A percentile compares a stretch with the other conserved stretches of the same genome.
These are phyloP conservation scores for Geopemphigus sp. DNA, from an alignment of 1,140 invertebrate genomes.

Conservation along the genomic window DNA sequence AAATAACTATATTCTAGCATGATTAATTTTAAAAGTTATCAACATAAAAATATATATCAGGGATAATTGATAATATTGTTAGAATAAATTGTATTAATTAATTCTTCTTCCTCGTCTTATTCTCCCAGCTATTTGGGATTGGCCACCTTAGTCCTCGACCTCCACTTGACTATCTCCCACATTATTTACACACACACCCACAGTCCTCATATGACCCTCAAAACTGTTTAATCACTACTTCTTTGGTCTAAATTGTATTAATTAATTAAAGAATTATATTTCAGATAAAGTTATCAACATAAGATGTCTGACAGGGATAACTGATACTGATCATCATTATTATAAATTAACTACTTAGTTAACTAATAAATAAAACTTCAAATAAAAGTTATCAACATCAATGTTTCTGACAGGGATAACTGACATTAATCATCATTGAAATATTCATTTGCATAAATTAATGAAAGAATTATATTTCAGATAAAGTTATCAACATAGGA, in stretches of 20 bases:
- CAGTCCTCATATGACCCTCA: no score
- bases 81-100: no score
- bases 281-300: constrained; percentile 15
- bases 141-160: no score
- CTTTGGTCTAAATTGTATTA: no score
- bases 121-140: no score
- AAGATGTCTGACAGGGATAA: constrained; percentile 28
- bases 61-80: constrained; percentile 1
- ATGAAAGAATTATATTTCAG: background rate
- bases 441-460: no score
- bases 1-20: no score
- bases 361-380: background rate
- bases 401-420: constrained; percentile 34
- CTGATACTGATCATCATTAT: constrained; percentile 5
- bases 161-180: no score
- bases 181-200: no score
- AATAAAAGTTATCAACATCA: constrained; percentile 1
- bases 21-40: background rate
- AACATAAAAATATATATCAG: background rate
- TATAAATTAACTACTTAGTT: background rate
- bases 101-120: no score
- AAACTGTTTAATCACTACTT: no score
- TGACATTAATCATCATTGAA: constrained; percentile 30
- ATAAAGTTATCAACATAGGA: constrained; percentile 2
- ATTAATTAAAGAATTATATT: background rate